Conservation (phyloP, 2,113 vertebrate species). For the Cyprinus carpio region DNA sequence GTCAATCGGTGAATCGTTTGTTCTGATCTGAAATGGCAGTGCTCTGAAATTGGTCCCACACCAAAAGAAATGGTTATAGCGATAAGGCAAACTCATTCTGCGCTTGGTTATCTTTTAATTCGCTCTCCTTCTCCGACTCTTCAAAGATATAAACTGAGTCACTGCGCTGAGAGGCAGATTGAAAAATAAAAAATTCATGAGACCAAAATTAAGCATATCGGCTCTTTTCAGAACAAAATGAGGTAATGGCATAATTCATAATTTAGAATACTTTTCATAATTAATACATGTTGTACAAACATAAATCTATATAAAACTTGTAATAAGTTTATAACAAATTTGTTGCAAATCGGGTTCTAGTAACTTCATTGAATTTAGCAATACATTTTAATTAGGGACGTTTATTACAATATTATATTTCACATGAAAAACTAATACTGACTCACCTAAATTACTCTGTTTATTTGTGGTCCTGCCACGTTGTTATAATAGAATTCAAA, state of each 20-base stretch:
- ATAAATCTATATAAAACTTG: too few species aligned
- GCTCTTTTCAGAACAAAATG: not conserved
- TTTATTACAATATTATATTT: too few species aligned
- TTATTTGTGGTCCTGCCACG: too few species aligned
- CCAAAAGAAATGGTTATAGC: not conserved
- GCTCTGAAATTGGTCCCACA: conserved; percentile 13
- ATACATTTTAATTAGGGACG: too few species aligned
- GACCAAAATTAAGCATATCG: not conserved
- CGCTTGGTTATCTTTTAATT: not conserved
- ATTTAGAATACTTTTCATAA: not conserved
- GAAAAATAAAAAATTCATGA: not conserved
- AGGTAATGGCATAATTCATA: not conserved
- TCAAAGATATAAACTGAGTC: not conserved
- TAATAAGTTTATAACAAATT: too few species aligned
- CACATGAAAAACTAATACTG: too few species aligned
- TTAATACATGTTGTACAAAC: too few species aligned
- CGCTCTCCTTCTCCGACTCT: not conserved
- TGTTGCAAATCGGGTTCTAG: not conserved
- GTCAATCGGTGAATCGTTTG: conserved; percentile 60
- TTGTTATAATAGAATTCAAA: too few species aligned
- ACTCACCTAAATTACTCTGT: too few species aligned
- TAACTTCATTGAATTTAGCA: not conserved
- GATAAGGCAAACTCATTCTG: conserved; percentile 7
- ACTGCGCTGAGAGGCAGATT: not conserved
- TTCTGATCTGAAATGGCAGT: conserved; percentile 62